Evolutionary conservation across 2,113 vertebrate genomes (phyloP), one percentile per base, ranked within the genome.

Genomic region (Gallinago undulata): DNA sequence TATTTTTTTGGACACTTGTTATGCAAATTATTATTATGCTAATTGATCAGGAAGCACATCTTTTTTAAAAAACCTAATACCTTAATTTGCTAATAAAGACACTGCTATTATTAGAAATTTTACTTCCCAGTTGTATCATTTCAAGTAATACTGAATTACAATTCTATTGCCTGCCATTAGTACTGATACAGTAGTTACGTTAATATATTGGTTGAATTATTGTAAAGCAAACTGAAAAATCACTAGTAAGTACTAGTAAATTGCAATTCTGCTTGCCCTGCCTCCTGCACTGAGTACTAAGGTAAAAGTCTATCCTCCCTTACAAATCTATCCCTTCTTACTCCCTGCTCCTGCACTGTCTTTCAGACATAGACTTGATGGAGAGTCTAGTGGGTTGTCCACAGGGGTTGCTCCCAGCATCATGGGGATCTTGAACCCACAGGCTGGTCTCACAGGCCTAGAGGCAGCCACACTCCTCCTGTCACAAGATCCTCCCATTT

Each of bases 301-400:
- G 22, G 25, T 43, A n/a, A 2, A 23, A 25, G 48, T 17, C 31
- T 68, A 9, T 43, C 23, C 47, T 84, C 35, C 41, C 35, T 89
- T 57, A 43, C 16, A n/a, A 57, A 14, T 79, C 67, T 33, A 48
- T n/a, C 41, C n/a, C 7, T 64, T 51, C 56, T 39, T 39, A 30
- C 41, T 69, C 19, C 9, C 6, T 6, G 0, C 8, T 80, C 22
- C 39, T 13, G 7, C 14, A 21, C 53, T 28, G 13, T 14, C 41
- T 60, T 77, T 50, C 27, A 27, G 50, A 41, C 7, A 6, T 3
- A 47, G 68, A 55, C 22, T 31, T 67, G 27, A 5, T 53, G 21
- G 13, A 25, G 25, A 27, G 19, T 8, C 48, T 39, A 15, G 27
- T 43, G 35, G 13, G 11, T 31, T 63, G 11, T n/a, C 48, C 23